Conservation (phyloP, 2,113 vertebrate genomes). For the Atlantisia rogersi region DNA sequence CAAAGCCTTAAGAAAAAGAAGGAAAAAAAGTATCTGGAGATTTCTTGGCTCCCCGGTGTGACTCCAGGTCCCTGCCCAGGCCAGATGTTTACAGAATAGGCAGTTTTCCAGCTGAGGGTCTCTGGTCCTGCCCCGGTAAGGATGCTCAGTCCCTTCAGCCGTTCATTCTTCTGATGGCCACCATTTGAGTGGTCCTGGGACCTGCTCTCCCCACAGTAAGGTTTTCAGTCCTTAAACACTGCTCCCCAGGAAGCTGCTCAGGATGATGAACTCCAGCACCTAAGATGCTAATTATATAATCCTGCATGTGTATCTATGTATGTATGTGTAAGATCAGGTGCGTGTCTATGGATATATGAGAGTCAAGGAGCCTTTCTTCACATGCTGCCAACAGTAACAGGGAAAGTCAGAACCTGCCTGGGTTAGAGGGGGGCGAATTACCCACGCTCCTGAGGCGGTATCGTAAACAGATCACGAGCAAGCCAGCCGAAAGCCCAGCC, state of each 20-base stretch:
- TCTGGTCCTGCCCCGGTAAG: fast-evolving
- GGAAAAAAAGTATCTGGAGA: not conserved
- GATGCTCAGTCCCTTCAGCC: not conserved
- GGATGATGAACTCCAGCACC: not conserved
- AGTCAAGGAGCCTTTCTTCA: not conserved
- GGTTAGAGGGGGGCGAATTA: not conserved
- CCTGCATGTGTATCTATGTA: no score
- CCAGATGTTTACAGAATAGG: not conserved
- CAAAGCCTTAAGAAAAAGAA: not conserved
- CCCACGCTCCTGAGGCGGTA: not conserved
- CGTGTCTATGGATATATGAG: no score
- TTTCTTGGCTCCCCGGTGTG: not conserved
- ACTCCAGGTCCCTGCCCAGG: not conserved
- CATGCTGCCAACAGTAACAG: not conserved
- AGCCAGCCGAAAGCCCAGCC: not conserved
- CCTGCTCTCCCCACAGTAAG: fast-evolving
- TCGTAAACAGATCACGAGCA: not conserved
- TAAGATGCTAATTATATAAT: no score
- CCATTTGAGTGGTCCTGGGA: no score
- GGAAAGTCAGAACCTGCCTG: not conserved
- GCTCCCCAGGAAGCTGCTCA: fast-evolving
- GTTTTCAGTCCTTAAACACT: not conserved
- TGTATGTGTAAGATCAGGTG: no score
- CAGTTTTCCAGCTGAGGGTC: not conserved
- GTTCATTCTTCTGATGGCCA: no score